These are phyloP conservation scores for Colistium nudipinnis DNA, from an alignment of 2,113 vertebrate genomes.

Conservation along the genomic window DNA sequence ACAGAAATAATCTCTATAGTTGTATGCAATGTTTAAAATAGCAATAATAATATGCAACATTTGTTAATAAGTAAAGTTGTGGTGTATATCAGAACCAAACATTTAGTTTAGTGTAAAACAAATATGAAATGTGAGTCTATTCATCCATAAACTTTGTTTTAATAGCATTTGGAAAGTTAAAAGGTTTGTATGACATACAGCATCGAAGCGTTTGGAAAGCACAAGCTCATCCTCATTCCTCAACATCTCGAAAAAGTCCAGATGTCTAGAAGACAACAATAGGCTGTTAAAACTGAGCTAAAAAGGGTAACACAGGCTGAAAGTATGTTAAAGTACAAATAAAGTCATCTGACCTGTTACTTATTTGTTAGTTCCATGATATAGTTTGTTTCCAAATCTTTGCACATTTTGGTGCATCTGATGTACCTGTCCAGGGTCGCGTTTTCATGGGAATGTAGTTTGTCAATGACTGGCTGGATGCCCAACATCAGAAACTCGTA, in stretches of 20 bases:
- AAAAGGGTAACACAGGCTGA: neutral
- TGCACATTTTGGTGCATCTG: neutral
- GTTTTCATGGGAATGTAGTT: constrained; percentile 91
- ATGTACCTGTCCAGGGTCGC: constrained; percentile 90
- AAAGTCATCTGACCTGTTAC: neutral
- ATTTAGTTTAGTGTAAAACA: neutral
- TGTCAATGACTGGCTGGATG: constrained; percentile 95
- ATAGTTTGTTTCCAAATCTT: neutral
- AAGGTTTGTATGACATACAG: constrained; percentile 77
- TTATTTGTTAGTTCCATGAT: neutral
- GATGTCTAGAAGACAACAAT: constrained; percentile 81
- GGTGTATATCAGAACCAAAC: neutral
- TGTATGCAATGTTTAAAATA: too few relatives aligned
- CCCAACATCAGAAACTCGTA: constrained; percentile 98
- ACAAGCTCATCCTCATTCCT: constrained; percentile 93
- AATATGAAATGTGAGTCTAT: neutral
- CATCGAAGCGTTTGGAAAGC: constrained; percentile 90
- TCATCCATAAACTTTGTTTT: neutral
- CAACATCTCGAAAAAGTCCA: constrained; percentile 97
- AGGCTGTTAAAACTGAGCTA: neutral
- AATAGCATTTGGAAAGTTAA: neutral
- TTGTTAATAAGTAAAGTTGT: too few relatives aligned
- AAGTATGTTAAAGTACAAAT: neutral
- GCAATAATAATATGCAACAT: too few relatives aligned
- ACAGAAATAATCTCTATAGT: too few relatives aligned